These are phyloP conservation scores for Drosophila lowei DNA, from an alignment of 1,140 invertebrate species.

Conservation along the genomic window DNA sequence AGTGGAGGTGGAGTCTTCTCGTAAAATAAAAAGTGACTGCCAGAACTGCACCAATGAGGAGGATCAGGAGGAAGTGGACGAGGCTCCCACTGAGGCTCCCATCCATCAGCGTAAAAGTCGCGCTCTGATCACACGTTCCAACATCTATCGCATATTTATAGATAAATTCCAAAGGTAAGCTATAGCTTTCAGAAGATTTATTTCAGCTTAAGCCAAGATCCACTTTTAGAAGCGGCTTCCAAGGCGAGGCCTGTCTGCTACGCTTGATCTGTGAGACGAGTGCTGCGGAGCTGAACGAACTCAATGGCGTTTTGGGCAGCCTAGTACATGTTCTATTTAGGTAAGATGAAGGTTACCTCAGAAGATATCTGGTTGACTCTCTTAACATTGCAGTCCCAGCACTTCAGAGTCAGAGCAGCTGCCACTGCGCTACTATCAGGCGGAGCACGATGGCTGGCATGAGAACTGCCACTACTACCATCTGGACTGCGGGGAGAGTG, in stretches of 20 bases:
- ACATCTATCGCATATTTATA: slow-evolving; percentile 72
- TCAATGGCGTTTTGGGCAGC: slow-evolving; percentile 75
- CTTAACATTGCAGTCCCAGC: slow-evolving; percentile 83
- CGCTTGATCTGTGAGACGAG: slow-evolving; percentile 74
- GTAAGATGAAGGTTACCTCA: slow-evolving; percentile 2
- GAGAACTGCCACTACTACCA: slow-evolving; percentile 82
- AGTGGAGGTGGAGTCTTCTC: slow-evolving; percentile 37
- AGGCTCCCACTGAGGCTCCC: neutral
- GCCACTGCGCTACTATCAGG: slow-evolving; percentile 84
- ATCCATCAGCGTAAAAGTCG: slow-evolving; percentile 26
- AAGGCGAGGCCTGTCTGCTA: slow-evolving; percentile 68
- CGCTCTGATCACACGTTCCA: slow-evolving; percentile 56
- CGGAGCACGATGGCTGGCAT: slow-evolving; percentile 83
- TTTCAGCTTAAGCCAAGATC: neutral
- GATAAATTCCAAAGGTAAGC: slow-evolving; percentile 66
- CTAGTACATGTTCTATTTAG: slow-evolving; percentile 73
- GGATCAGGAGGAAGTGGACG: neutral
- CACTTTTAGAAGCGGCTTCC: slow-evolving; percentile 60
- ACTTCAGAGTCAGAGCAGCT: slow-evolving; percentile 85
- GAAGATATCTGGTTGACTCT: too few species aligned
- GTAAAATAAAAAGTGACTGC: slow-evolving; percentile 21
- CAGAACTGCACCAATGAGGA: slow-evolving; percentile 9
- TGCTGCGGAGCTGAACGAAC: slow-evolving; percentile 57
- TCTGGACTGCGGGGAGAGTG: slow-evolving; percentile 67
- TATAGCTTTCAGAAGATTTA: neutral